Evolutionary conservation across 2,113 vertebrate genomes (phyloP), one percentile per base, ranked within the genome.

Genomic region (Hippotragus niger): DNA sequence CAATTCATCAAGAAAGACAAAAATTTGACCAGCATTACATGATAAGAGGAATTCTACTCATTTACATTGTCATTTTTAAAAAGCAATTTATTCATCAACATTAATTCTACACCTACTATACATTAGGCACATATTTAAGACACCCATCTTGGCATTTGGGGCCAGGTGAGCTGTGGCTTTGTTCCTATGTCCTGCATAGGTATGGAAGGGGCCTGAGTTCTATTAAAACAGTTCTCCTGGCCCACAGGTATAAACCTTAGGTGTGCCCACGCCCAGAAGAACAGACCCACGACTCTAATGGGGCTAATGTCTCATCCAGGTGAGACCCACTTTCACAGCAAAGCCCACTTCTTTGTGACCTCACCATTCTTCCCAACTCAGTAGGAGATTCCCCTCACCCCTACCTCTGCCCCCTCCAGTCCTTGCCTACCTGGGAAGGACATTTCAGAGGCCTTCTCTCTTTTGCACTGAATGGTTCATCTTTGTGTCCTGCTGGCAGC

Each of bases 351-450:
- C 16, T 9, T 50, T 3, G 5, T 40, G 29, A 25, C 11, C 10
- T 23, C 13, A 13, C 7, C 27, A 29, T 33, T 31, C 2, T 7
- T n/a, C 67, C 15, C 6, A 1, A 21, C 67, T 76, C 83, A 58
- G 23, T 5, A 60, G 31, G 33, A 17, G 43, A 40, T 31, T 1
- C 29, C 33, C 27, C 31, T 25, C 9, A 6, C 5, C 12, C 36
- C 29, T 4, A 14, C 23, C 16, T 33, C 31, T 4, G 3, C 17
- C 6, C 10, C 67, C 31, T 15, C 15, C 23, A 55, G n/a, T 3
- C 33, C 52, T 58, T 50, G 57, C 97, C 82, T 98, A 99, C 99
- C 99, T 98, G 95, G 71, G 98, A 97, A 2, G 99, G 99, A 96
- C 99, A 98, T 12, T 85, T 95, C 19, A 99, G 10, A 2, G 83